phyloP scores from a whole-genome alignment of 2,888 invertebrate species.

The Cinara cedri region DNA sequence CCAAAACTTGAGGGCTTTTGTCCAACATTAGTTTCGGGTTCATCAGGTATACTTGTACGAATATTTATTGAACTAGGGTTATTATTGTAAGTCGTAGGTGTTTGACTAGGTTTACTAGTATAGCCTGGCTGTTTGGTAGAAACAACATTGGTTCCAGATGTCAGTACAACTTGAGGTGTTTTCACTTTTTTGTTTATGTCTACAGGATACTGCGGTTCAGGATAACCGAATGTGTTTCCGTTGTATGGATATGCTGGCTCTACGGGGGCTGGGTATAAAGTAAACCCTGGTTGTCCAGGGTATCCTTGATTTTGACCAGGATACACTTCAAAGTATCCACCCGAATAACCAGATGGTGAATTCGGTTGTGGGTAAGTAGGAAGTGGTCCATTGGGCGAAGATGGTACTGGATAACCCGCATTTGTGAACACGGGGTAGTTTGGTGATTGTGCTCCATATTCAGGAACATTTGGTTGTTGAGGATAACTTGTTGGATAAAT shows the following conservation, averaged over 20 bases:
- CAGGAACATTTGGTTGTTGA: conserved; percentile 3
- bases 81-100: not conserved
- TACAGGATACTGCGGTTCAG: conserved; percentile 8
- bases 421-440: not conserved
- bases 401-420: conserved; percentile 22
- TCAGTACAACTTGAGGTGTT: conserved; percentile 3
- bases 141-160: not conserved
- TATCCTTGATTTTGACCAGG: conserved; percentile 47
- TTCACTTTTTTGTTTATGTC: not conserved
- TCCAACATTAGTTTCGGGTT: conserved; percentile 19
- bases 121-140: not conserved
- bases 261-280: conserved; percentile 7
- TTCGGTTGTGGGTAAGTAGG: conserved; percentile 54
- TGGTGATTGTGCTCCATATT: too few species aligned
- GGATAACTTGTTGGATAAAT: conserved; percentile 19
- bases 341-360: conserved; percentile 46
- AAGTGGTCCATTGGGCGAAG: conserved; percentile 4
- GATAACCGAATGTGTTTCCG: not conserved
- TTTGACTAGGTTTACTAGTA: not conserved
- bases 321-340: conserved; percentile 35
- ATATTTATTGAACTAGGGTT: conserved; percentile 13
- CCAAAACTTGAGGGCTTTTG: conserved; percentile 27
- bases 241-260: conserved; percentile 1
- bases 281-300: conserved; percentile 55
- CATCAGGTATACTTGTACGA: conserved; percentile 5